These are phyloP conservation scores for Tetrapedia diversipes DNA, from an alignment of 2,888 invertebrate species.

Conservation along the genomic window DNA sequence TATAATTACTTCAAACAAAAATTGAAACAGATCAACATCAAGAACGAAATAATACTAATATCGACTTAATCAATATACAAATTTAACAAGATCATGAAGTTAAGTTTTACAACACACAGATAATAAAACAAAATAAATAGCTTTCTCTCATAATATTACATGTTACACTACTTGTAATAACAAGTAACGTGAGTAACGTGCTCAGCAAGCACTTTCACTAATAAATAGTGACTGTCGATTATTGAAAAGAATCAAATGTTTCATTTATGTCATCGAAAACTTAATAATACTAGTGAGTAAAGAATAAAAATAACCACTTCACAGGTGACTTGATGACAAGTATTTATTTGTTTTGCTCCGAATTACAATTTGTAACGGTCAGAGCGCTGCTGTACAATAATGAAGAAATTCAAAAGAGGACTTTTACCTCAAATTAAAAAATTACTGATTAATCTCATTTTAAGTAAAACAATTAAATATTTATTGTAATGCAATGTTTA, in stretches of 20 bases:
- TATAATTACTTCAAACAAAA: neutral
- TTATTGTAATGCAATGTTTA: neutral
- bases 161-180: neutral
- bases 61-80: neutral
- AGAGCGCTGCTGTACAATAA: constrained; percentile 16
- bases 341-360: constrained; percentile 22
- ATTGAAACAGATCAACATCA: neutral
- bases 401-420: constrained; percentile 21
- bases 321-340: constrained; percentile 45
- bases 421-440: neutral
- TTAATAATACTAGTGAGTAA: neutral
- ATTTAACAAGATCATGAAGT: neutral
- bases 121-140: neutral
- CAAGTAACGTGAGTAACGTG: neutral
- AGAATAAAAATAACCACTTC: constrained; percentile 36
- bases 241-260: neutral
- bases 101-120: neutral
- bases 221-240: neutral
- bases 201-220: constrained; percentile 14
- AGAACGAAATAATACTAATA: neutral
- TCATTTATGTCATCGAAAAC: constrained; percentile 23
- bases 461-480: neutral
- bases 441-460: neutral
- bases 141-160: neutral
- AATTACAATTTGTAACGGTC: constrained; percentile 15